phyloP scores from a whole-genome alignment of 2,797 vertebrate genomes.

The Sebastes matsubarae region DNA sequence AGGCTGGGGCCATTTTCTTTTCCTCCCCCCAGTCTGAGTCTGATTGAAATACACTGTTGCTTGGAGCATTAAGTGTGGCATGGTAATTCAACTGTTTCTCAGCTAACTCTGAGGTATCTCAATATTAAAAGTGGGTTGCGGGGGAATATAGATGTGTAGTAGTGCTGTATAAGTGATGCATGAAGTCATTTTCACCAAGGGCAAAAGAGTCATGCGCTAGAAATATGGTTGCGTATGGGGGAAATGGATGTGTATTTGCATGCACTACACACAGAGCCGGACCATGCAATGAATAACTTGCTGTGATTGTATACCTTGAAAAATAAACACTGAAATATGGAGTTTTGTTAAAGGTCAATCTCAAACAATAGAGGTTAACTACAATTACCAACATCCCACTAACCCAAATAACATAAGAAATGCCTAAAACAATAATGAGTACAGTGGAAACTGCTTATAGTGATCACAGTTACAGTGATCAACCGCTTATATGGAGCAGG shows the following conservation, averaged over 20 bases:
- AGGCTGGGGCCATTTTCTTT: slow-evolving; percentile 32
- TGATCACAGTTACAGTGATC: too few species aligned
- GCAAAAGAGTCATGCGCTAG: slow-evolving; percentile 71
- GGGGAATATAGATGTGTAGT: slow-evolving; percentile 71
- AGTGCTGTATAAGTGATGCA: slow-evolving; percentile 73
- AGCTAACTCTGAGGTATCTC: slow-evolving; percentile 60
- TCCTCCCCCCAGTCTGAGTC: background rate
- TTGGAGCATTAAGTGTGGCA: slow-evolving; percentile 64
- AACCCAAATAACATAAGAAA: background rate
- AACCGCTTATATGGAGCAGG: too few species aligned
- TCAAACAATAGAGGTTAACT: background rate
- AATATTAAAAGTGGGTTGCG: slow-evolving; percentile 72
- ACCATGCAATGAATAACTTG: slow-evolving; percentile 61
- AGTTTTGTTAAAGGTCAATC: slow-evolving; percentile 38
- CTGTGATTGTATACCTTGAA: slow-evolving; percentile 35
- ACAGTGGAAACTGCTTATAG: too few species aligned
- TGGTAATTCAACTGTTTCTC: slow-evolving; percentile 67
- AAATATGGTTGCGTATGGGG: slow-evolving; percentile 49
- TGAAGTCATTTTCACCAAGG: slow-evolving; percentile 80
- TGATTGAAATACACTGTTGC: slow-evolving; percentile 63
- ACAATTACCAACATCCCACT: background rate
- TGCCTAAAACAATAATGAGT: background rate
- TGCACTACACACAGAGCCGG: slow-evolving; percentile 40
- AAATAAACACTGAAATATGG: slow-evolving; percentile 49
- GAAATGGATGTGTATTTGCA: slow-evolving; percentile 65